These are phyloP conservation scores for Rhagonycha lutea DNA, from an alignment of 2,888 invertebrate species.

Conservation along the genomic window DNA sequence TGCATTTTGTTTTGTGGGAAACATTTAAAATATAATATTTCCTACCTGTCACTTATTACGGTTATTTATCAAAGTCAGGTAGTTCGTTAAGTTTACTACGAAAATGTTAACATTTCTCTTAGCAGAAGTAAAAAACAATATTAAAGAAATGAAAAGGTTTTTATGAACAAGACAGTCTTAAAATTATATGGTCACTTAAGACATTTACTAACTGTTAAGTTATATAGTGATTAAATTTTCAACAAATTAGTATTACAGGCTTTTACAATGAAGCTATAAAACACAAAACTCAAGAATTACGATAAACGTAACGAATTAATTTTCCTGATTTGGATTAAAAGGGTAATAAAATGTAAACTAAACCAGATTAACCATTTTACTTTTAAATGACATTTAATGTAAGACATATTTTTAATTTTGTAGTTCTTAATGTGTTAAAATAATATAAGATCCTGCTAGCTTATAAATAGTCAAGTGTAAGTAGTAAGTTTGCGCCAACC, in stretches of 20 bases:
- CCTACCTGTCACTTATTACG: not conserved
- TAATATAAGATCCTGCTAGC: not conserved
- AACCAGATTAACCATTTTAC: conserved; percentile 6
- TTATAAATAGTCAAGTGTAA: not conserved
- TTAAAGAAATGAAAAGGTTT: not conserved
- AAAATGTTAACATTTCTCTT: not conserved
- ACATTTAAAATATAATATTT: not conserved
- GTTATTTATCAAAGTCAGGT: not conserved
- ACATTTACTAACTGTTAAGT: not conserved
- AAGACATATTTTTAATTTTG: not conserved
- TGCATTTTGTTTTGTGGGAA: not conserved
- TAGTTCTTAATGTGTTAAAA: not conserved
- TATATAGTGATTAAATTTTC: conserved; percentile 15
- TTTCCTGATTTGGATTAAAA: conserved; percentile 44
- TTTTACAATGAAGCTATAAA: conserved; percentile 43
- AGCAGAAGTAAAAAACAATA: not conserved
- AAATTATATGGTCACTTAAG: not conserved
- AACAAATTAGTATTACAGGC: conserved; percentile 37
- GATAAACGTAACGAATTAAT: conserved; percentile 40
- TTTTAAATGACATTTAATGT: conserved; percentile 1
- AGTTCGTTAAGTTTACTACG: not conserved
- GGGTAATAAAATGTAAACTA: conserved; percentile 45
- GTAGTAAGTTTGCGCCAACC: not conserved
- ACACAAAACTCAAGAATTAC: conserved; percentile 40
- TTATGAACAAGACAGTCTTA: not conserved